Evolutionary conservation across 1,140 invertebrate genomes (phyloP), one percentile per base, ranked within the genome.

Genomic region (Macrobrachium nipponense): DNA sequence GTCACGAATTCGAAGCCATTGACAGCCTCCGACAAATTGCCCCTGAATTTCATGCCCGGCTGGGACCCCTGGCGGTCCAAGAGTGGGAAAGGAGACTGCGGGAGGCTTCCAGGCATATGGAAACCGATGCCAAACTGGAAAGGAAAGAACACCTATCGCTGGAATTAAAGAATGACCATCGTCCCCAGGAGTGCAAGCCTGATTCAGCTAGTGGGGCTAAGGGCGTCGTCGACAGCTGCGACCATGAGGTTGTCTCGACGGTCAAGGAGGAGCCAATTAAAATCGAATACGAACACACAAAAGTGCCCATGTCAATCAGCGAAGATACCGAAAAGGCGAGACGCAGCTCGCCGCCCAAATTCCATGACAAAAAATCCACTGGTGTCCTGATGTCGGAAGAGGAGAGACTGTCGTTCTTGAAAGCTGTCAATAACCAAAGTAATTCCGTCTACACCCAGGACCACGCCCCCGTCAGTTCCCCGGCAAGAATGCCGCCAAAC

Each of bases 381-480:
- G 81, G 84, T 8, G 59, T 76, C 23, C 82, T 87, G 11, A 87
- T 89, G 82, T 76, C 88, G 15, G 88, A 89, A 70, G 87, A 86
- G 72, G 88, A 89, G 44, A 76, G 85, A 20, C 64, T 89, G 59
- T 81, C 68, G 36, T 89, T 89, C 70, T 51, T 89, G 23, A 89
- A 89, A 59, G 82, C 84, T 10, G 86, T 85, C 18, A 87, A 73
- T 20, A 89, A 75, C 23, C 86, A 82, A 23, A 64, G 44, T 51
- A 51, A 51, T 27, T 72, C 84, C 6, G 14, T 82, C 20, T 82
- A 75, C 27, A 75, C 70, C 3, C 80, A 70, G 7, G 66, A 79
- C 17, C 83, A 79, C 17, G 64, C 62, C 44, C 83, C 83, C 11
- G 76, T 72, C 5, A 80, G 76, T 14, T 78, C 64, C 17, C 18